Evolutionary conservation across 2,888 invertebrate species (phyloP).

Genomic region (Scelioninae gen. 1): DNA sequence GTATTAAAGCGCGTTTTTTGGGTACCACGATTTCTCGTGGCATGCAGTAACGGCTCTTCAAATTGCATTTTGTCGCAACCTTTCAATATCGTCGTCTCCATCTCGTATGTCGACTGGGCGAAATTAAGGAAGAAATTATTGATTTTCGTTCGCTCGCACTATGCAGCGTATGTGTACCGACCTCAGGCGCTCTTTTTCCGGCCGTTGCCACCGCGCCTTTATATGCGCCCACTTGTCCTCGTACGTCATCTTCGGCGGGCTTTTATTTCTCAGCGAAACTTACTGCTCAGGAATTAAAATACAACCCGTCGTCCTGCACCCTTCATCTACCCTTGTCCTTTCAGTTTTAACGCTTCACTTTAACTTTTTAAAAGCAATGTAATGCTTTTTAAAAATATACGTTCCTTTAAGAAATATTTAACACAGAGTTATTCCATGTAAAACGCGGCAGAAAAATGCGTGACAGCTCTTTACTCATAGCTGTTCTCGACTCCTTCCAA

Average conservation of each 20-base stretch:
- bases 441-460: slow-evolving; percentile 6
- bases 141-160: slow-evolving; percentile 70
- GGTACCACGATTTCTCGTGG: slow-evolving; percentile 38
- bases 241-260: slow-evolving; percentile 65
- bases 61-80: slow-evolving; percentile 69
- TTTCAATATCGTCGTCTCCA: slow-evolving; percentile 64
- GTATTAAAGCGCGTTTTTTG: slow-evolving; percentile 63
- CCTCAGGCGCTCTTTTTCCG: slow-evolving; percentile 70
- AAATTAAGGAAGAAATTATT: slow-evolving; percentile 71
- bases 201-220: slow-evolving; percentile 68
- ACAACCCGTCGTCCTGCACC: slow-evolving; percentile 5
- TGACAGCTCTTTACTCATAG: not conserved
- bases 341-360: slow-evolving; percentile 45
- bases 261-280: slow-evolving; percentile 53
- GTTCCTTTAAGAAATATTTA: slow-evolving; percentile 18
- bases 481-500: not conserved
- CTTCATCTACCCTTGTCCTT: not conserved
- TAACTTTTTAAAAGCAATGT: slow-evolving; percentile 43
- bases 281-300: slow-evolving; percentile 60
- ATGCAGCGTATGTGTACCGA: slow-evolving; percentile 66
- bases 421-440: slow-evolving; percentile 21
- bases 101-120: slow-evolving; percentile 62
- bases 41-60: slow-evolving; percentile 61
- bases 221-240: slow-evolving; percentile 61
- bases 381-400: slow-evolving; percentile 22